phyloP scores from a whole-genome alignment of 2,113 vertebrate genomes.

The Astatoreochromis straeleni region DNA sequence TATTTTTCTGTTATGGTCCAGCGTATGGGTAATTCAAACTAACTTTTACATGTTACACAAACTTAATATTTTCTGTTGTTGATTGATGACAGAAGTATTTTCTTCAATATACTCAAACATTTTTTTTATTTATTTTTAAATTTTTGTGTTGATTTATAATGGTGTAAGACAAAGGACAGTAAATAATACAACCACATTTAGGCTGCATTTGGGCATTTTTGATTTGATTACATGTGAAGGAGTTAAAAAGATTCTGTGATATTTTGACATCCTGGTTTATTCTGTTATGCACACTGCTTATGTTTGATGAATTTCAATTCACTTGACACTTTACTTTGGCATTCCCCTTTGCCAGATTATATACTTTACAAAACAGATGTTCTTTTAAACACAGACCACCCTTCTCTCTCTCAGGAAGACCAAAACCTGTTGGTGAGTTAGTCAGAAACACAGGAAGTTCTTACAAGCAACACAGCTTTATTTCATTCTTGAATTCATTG shows the following conservation, averaged over 20 bases:
- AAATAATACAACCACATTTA: not conserved
- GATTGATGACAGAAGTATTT: not conserved
- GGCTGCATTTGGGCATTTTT: not conserved
- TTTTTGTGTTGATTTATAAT: not conserved
- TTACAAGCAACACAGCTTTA: not conserved
- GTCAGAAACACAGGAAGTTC: not conserved
- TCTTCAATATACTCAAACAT: not conserved
- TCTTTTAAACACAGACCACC: not conserved
- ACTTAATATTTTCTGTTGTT: not conserved
- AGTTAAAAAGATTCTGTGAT: not conserved
- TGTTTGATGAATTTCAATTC: not conserved
- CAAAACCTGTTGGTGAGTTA: not conserved
- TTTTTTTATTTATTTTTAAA: rapidly evolving
- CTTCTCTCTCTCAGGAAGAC: not conserved
- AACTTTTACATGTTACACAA: not conserved
- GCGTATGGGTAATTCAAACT: not conserved
- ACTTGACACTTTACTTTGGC: not conserved
- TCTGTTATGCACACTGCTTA: not conserved
- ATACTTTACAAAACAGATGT: not conserved
- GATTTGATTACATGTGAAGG: not conserved
- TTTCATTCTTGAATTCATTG: not conserved
- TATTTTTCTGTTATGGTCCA: not conserved
- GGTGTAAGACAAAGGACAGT: not conserved
- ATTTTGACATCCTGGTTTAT: not conserved
- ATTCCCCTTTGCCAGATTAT: not conserved